A percentile compares a stretch with the other conserved stretches of the same genome.
Conservation (phyloP, 2,888 invertebrate species). For the Spilosoma lubricipeda region DNA sequence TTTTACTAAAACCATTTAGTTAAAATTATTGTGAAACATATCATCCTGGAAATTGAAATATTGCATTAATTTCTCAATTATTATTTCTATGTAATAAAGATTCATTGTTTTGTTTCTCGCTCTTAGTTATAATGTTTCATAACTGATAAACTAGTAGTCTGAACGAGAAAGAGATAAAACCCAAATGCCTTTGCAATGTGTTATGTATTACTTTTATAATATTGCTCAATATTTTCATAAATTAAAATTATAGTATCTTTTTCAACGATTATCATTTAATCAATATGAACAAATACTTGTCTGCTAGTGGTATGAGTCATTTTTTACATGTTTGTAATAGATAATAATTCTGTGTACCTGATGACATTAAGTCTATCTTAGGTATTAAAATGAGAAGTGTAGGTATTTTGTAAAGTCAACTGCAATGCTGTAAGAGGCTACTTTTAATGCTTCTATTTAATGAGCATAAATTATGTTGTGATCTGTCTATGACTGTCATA, state of each 20-base stretch:
- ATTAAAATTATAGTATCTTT: not conserved
- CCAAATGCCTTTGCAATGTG: not conserved
- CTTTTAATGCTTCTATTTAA: not conserved
- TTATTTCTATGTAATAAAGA: not conserved
- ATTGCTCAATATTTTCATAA: not conserved
- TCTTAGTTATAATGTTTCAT: not conserved
- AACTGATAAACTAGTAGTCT: not conserved
- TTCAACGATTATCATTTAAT: not conserved
- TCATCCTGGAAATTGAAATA: not conserved
- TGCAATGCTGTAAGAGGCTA: not conserved
- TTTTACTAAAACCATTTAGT: conserved; percentile 4
- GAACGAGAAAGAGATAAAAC: not conserved
- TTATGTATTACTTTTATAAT: not conserved
- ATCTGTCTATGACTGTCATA: no score
- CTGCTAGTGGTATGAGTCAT: not conserved
- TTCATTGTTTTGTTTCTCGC: not conserved
- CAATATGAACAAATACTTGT: not conserved
- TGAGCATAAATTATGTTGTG: not conserved
- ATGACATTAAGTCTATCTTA: not conserved
- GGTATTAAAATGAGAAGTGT: not conserved
- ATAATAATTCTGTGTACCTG: not conserved
- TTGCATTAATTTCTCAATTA: no score
- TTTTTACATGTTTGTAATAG: not conserved
- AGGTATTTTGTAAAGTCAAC: not conserved
- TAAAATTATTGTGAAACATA: not conserved